Evolutionary conservation across 2,113 vertebrate species (phyloP).

Genomic region (Cebus imitator): DNA sequence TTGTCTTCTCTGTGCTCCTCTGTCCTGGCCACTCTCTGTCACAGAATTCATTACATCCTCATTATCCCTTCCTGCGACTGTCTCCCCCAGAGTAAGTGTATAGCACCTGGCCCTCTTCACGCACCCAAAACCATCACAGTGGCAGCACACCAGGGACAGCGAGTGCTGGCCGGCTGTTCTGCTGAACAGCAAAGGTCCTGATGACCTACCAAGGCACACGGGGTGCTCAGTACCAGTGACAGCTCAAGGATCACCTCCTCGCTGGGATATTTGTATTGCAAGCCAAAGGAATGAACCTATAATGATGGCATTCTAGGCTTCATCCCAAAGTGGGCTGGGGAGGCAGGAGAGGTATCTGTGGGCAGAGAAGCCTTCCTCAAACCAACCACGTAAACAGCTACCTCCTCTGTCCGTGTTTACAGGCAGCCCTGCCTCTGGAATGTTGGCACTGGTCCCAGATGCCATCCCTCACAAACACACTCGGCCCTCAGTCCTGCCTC

Average conservation of each 20-base stretch:
- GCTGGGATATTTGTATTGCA: neutral
- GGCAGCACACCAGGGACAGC: too few relatives aligned
- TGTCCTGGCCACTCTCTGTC: neutral
- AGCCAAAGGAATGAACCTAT: neutral
- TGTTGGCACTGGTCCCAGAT: neutral
- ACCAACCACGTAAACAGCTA: neutral
- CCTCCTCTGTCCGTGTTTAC: neutral
- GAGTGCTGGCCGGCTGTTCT: too few relatives aligned
- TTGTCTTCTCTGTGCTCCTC: neutral
- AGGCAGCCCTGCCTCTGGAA: neutral
- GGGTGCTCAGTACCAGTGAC: neutral
- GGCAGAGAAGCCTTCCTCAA: neutral
- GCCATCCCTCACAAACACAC: neutral
- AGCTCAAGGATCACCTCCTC: neutral
- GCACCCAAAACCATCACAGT: fast-evolving
- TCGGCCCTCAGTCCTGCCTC: neutral
- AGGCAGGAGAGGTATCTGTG: constrained; percentile 7
- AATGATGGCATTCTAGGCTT: constrained; percentile 21
- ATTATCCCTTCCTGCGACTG: neutral
- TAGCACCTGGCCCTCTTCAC: neutral
- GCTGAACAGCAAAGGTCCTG: neutral
- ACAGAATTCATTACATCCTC: neutral
- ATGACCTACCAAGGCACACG: fast-evolving
- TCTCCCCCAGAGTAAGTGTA: neutral
- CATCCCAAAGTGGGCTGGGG: neutral